Base-by-base conservation (phyloP, 2,113 vertebrate genomes). In the Ciconia stormi region DNA sequence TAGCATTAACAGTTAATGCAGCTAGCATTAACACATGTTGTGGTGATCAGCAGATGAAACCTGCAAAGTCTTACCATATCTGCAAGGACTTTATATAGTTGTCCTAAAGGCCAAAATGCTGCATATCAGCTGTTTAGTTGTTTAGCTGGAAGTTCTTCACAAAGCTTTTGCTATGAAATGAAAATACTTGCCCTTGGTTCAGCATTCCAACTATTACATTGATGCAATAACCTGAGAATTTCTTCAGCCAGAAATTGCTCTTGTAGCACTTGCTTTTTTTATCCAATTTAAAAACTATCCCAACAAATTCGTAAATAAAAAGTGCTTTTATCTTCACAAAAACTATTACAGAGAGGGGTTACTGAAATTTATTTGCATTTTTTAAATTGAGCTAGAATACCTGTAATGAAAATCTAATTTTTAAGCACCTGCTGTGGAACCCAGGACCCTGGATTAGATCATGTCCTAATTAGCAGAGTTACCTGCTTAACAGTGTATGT, bases 61-160 rank as follows among this genome's bases (percentile, higher is more conserved):
- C 32, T 61, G 26, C 1, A 1, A 38, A 16, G 11, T 40, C 49
- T 63, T 63, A 0, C 38, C 9, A 0, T 15, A 16, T 8, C 46
- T 78, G 19, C 78, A 47, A 36, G 40, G 34, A 58, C 44, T 52
- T 63, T 5, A 32, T 10, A 5, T 2, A 56, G 52, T 30, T 78
- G 53, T 30, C 15, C 5, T 16, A 23, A n/a, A 73, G 56, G 49
- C 71, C 5, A 4, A 32, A 66, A n/a, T 22, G 46, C 42, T 71
- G 44, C 11, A 0, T 15, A 15, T 21, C 16, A 32, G 53, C 42
- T 59, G 11, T 58, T 87, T 3, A 13, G 25, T 40, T 74, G 49
- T 34, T 50, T 7, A 42, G 22, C 44, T 38, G 36, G 27, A 87
- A 70, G 38, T 56, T 77, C 23, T 66, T 93, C 40, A 65, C 38